Evolutionary conservation across 1,140 invertebrate species (phyloP).

Genomic region (Calliphora vicina): DNA sequence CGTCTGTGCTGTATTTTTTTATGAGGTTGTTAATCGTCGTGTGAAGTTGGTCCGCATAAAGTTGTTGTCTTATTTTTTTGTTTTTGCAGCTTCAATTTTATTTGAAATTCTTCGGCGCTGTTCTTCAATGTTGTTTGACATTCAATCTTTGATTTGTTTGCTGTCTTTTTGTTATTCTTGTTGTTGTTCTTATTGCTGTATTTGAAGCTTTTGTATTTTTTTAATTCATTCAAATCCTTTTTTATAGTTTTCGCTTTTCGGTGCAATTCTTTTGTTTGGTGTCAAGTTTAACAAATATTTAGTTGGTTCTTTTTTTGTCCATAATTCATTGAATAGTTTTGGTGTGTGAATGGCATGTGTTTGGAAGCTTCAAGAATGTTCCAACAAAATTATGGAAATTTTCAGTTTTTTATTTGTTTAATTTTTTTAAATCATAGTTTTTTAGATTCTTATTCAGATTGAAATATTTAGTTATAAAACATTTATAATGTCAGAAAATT

Average conservation of each 20-base stretch:
- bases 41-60: conserved; percentile 30
- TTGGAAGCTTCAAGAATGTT: background rate
- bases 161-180: conserved; percentile 50
- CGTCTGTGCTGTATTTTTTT: background rate
- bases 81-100: background rate
- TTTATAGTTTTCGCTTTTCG: conserved; percentile 49
- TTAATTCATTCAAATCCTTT: conserved; percentile 31
- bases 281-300: conserved; percentile 63
- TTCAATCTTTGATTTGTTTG: conserved; percentile 34
- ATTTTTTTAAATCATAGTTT: no score
- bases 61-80: background rate
- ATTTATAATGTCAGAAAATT: no score
- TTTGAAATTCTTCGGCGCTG: conserved; percentile 31
- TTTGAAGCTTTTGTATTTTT: conserved; percentile 30
- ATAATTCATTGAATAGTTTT: background rate
- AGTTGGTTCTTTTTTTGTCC: conserved; percentile 17
- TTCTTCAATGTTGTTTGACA: conserved; percentile 32
- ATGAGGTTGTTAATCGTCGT: conserved; percentile 28
- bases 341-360: conserved; percentile 27
- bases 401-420: no score
- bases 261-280: conserved; percentile 62
- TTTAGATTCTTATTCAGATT: no score
- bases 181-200: conserved; percentile 48
- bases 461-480: no score
- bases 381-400: background rate